Evolutionary conservation across 2,797 vertebrate genomes (phyloP), one percentile per base, ranked within the genome.

Genomic region (Lepilemur ruficaudatus): DNA sequence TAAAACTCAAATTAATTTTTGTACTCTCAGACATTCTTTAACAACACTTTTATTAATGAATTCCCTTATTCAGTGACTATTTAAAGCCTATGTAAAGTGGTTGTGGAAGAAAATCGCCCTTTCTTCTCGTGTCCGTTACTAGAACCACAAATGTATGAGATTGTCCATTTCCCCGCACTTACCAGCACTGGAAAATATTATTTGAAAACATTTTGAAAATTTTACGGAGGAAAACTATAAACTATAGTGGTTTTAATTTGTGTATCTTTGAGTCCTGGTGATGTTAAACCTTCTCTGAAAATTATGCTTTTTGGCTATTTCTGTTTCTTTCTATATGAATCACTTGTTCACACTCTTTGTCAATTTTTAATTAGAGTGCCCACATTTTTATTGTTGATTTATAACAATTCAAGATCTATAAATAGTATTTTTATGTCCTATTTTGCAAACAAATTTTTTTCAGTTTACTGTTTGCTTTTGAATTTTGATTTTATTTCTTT

Each of bases 1-100:
- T 57, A 57, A 65, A 78, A 57, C n/a, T 94, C 76, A 79, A 41
- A 70, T 75, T 93, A 89, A 78, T 28, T 65, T 82, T 88, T 83
- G 2, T 48, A n/a, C n/a, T 23, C 59, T 82, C 10, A 72, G 92
- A n/a, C 35, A 61, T 81, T 73, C 11, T 5, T 73, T 82, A 41
- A 85, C 52, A 65, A 89, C 48, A 46, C 10, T 48, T 83, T 82
- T 48, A 50, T 79, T 70, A 50, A 43, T 67, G 25, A 18, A 75
- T 18, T 59, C 3, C 25, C 25, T 65, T 13, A 50, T 73, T 46
- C 28, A 76, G 18, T 84, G 38, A 78, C 30, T 46, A 91, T 87
- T 59, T 46, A 59, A 90, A 85, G 59, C 22, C 55, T 22, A 82
- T 32, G 28, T 13, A 76, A 86, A 90, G 86, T 22, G 35, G 14